A percentile compares a stretch with the other conserved stretches of the same genome.
Evolutionary conservation across 2,888 invertebrate species (phyloP).

Genomic region (Xanthorhoe spadicearia): DNA sequence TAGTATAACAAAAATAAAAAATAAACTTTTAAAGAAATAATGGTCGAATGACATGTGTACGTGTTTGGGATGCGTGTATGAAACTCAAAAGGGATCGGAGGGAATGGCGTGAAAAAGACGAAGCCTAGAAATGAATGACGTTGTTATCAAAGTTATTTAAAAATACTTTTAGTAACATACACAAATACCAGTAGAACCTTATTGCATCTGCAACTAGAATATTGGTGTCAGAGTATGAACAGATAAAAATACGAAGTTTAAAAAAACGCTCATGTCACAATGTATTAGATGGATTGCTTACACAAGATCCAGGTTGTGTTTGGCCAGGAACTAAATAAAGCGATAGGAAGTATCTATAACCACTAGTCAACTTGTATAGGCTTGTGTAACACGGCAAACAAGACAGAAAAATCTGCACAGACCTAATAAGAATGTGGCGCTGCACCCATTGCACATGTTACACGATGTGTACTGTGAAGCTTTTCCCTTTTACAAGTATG

Average conservation of each 20-base stretch:
- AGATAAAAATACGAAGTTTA: background rate
- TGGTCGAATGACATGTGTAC: background rate
- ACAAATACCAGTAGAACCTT: no score
- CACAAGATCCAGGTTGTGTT: constrained; percentile 30
- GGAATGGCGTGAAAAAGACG: no score
- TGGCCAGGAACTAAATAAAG: constrained; percentile 11
- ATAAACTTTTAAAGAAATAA: background rate
- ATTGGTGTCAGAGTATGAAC: background rate
- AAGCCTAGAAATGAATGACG: no score
- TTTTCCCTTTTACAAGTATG: constrained; percentile 70
- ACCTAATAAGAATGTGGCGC: constrained; percentile 39
- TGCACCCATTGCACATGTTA: constrained; percentile 30
- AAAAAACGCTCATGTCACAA: background rate
- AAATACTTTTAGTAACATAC: no score
- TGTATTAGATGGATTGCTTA: constrained; percentile 16
- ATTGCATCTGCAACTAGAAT: no score
- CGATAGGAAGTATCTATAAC: constrained; percentile 24
- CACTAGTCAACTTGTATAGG: constrained; percentile 14
- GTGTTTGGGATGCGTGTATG: no score
- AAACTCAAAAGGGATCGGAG: no score
- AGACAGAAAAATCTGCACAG: constrained; percentile 42
- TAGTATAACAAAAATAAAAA: background rate
- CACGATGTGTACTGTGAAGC: constrained; percentile 44
- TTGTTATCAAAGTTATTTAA: no score
- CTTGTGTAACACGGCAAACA: constrained; percentile 34